Conservation (phyloP, 2,888 invertebrate genomes). For the Mesorhabditis sp. region DNA sequence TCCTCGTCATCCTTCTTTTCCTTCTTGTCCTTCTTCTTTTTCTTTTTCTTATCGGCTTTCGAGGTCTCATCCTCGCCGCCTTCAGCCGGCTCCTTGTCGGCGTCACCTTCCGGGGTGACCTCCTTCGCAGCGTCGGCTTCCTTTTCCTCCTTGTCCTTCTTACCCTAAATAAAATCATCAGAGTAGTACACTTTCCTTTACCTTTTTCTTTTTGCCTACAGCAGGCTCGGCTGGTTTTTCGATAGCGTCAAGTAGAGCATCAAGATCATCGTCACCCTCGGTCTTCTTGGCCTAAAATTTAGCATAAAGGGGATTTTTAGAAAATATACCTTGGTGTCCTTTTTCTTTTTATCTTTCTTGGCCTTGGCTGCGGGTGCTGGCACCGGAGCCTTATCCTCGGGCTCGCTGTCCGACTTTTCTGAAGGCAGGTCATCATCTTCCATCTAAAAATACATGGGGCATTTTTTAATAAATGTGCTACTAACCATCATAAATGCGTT, state of each 20-base stretch:
- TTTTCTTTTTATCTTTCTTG: slow-evolving; percentile 20
- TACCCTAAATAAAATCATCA: slow-evolving; percentile 11
- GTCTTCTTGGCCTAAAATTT: slow-evolving; percentile 17
- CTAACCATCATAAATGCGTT: slow-evolving; percentile 24
- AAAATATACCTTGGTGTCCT: slow-evolving; percentile 20
- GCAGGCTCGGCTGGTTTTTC: slow-evolving; percentile 23
- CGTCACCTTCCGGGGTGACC: slow-evolving; percentile 9
- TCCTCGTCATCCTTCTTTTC: slow-evolving; percentile 20
- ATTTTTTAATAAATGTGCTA: background rate
- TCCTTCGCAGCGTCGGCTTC: background rate
- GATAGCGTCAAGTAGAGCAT: slow-evolving; percentile 36
- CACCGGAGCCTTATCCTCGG: slow-evolving; percentile 18
- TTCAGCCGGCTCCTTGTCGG: slow-evolving; percentile 12
- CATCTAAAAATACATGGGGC: slow-evolving; percentile 13
- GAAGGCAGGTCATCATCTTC: slow-evolving; percentile 20
- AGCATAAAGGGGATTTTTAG: too few relatives aligned
- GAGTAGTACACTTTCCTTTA: slow-evolving; percentile 14
- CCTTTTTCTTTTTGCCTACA: slow-evolving; percentile 22
- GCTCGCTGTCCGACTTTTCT: slow-evolving; percentile 13
- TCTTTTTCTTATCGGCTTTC: slow-evolving; percentile 19
- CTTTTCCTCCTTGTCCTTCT: slow-evolving; percentile 7
- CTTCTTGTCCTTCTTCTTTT: slow-evolving; percentile 34
- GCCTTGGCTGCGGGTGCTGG: slow-evolving; percentile 12
- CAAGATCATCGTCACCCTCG: slow-evolving; percentile 46
- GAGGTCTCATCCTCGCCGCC: slow-evolving; percentile 13